phyloP scores from a whole-genome alignment of 2,888 invertebrate species.

The Drosophila mulleri region DNA sequence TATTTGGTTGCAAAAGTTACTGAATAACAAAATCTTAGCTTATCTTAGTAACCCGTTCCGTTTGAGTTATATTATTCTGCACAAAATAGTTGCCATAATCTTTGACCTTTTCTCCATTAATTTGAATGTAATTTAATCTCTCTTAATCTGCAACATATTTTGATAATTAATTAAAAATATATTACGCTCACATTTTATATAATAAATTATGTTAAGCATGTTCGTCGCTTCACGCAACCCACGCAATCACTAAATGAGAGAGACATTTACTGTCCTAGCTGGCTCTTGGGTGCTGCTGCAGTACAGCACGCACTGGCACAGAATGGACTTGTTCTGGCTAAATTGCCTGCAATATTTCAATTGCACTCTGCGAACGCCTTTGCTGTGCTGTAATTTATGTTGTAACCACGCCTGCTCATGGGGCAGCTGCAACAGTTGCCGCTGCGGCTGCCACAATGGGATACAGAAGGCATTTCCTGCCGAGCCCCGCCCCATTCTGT shows the following conservation, averaged over 20 bases:
- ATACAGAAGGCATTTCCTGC: conserved; percentile 18
- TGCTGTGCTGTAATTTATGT: conserved; percentile 43
- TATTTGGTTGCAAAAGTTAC: no score
- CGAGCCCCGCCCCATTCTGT: background rate
- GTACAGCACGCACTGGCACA: conserved; percentile 3
- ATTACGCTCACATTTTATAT: background rate
- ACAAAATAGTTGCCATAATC: background rate
- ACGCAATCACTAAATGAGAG: conserved; percentile 31
- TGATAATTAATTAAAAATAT: background rate
- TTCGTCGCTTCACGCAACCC: background rate
- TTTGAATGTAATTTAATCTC: no score
- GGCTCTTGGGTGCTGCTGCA: background rate
- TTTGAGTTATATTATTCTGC: no score
- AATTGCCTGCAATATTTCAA: conserved; percentile 56
- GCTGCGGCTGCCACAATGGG: conserved; percentile 21
- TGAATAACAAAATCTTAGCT: no score
- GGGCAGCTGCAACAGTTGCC: conserved; percentile 62
- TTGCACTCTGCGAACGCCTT: conserved; percentile 20
- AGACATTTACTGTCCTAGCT: conserved; percentile 7
- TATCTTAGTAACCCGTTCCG: no score
- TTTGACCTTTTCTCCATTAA: background rate
- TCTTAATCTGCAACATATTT: no score
- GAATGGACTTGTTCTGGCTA: conserved; percentile 28
- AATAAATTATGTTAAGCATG: background rate
- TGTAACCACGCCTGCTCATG: conserved; percentile 48